Evolutionary conservation across 2,797 vertebrate species (phyloP).

Genomic region (Pipistrellus pygmaeus): DNA sequence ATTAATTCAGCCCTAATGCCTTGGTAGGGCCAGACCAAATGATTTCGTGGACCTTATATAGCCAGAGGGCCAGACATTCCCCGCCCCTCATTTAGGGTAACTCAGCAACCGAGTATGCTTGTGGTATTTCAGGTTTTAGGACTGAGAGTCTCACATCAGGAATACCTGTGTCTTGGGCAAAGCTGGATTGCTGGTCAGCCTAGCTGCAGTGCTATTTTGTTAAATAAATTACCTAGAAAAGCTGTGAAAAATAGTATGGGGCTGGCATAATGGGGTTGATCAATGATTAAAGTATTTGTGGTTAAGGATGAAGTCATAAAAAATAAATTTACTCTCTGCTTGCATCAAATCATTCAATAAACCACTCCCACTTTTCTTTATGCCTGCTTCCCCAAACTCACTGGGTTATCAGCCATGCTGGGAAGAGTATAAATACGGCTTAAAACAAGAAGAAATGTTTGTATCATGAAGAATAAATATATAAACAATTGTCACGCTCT

Average conservation of each 20-base stretch:
- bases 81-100: neutral
- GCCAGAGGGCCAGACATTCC: no score
- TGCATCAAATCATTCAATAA: neutral
- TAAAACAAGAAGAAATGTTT: neutral
- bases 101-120: neutral
- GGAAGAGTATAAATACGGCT: neutral
- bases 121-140: neutral
- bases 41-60: no score
- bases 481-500: neutral
- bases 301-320: constrained; percentile 14
- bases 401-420: neutral
- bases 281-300: neutral
- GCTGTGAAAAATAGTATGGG: neutral
- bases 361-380: neutral
- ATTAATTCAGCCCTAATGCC: no score
- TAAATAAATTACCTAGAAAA: neutral
- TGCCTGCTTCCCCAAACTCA: neutral
- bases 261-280: neutral
- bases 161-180: neutral
- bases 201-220: neutral
- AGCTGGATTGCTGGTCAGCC: neutral
- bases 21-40: no score
- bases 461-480: neutral
- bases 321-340: neutral
- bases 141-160: neutral